phyloP scores from a whole-genome alignment of 2,888 invertebrate genomes.

The Yponomeuta cagnagella region DNA sequence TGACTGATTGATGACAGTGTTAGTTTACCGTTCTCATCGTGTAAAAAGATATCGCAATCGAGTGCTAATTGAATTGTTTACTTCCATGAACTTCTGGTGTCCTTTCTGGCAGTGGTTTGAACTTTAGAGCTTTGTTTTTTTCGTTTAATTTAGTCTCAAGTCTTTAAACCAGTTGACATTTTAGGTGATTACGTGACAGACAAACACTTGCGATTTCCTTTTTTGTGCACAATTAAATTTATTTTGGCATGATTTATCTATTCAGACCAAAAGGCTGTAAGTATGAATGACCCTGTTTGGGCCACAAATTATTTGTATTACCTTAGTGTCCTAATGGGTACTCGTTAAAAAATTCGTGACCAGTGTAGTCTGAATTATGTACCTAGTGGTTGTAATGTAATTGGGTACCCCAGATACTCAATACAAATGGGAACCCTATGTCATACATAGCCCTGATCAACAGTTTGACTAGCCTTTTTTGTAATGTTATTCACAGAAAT shows the following conservation, averaged over 20 bases:
- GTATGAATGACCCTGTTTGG: not conserved
- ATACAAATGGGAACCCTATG: not conserved
- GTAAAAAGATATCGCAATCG: not conserved
- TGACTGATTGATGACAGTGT: not conserved
- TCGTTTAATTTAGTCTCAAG: not conserved
- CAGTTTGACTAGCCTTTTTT: too few species aligned
- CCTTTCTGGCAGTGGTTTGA: not conserved
- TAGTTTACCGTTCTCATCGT: not conserved
- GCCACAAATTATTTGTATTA: not conserved
- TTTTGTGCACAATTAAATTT: too few species aligned
- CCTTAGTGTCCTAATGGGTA: not conserved
- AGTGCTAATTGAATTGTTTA: not conserved
- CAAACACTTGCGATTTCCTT: too few species aligned
- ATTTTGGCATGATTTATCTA: not conserved
- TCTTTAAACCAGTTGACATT: not conserved
- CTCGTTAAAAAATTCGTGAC: not conserved
- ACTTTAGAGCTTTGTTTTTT: not conserved
- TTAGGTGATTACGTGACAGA: too few species aligned
- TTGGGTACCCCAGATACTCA: not conserved
- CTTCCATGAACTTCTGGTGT: not conserved
- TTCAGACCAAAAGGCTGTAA: not conserved
- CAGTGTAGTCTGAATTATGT: not conserved
- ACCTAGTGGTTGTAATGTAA: too few species aligned
- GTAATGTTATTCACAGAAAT: too few species aligned
- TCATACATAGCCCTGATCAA: not conserved